phyloP scores from a whole-genome alignment of 2,797 vertebrate species.

The Coccyzus lansbergi region DNA sequence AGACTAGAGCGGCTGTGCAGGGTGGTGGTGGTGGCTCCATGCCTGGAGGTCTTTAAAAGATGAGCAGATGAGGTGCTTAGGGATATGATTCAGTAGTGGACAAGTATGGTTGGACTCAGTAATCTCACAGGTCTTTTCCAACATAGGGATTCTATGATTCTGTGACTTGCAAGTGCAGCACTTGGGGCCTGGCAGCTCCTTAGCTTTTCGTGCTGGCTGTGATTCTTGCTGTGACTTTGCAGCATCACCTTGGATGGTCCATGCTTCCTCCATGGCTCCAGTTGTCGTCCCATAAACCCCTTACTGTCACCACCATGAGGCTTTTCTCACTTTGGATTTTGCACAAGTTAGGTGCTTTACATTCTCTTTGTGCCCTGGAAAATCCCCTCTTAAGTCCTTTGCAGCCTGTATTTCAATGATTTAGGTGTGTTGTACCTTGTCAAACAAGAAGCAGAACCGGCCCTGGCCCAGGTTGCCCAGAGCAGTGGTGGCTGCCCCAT shows the following conservation, averaged over 20 bases:
- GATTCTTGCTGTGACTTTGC: neutral
- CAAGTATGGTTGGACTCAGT: no score
- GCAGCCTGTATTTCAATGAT: neutral
- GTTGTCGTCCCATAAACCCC: neutral
- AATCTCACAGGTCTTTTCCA: no score
- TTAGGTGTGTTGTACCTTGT: neutral
- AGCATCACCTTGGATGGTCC: neutral
- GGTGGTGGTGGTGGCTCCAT: no score
- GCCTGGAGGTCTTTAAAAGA: no score
- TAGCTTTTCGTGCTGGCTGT: accelerated
- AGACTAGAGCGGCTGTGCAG: no score
- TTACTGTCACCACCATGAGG: accelerated
- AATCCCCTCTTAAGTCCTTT: neutral
- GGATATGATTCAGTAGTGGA: no score
- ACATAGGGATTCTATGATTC: no score
- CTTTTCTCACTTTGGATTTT: neutral
- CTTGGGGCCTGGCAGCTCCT: neutral
- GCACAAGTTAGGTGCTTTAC: neutral
- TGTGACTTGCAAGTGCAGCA: no score
- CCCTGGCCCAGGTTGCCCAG: no score
- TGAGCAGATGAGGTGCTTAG: no score
- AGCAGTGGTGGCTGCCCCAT: no score
- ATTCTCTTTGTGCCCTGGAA: neutral
- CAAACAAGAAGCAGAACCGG: neutral
- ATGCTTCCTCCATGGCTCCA: neutral